Conservation (phyloP, 2,888 invertebrate species). For the Dicranocentrus wangi region DNA sequence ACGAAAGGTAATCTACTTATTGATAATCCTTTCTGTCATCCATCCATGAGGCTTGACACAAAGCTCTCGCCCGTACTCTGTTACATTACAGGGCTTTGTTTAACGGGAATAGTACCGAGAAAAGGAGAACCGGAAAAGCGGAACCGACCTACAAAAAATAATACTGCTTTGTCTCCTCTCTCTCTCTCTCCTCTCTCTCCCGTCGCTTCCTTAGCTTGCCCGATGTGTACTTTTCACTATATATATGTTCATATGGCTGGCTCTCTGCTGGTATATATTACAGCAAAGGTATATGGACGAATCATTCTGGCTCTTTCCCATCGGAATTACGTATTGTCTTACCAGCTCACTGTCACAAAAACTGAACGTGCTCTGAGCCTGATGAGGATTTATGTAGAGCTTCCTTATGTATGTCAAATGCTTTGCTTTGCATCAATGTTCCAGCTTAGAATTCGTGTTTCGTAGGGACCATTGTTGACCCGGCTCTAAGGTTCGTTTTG, state of each 20-base stretch:
- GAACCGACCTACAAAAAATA: constrained; percentile 33
- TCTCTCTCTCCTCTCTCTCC: background rate
- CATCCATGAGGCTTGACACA: constrained; percentile 59
- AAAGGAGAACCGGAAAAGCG: constrained; percentile 33
- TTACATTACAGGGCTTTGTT: constrained; percentile 20
- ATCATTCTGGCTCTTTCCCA: constrained; percentile 22
- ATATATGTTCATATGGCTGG: no score
- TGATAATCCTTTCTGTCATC: constrained; percentile 68
- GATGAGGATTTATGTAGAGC: constrained; percentile 51
- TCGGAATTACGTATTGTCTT: constrained; percentile 53
- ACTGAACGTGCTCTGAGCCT: constrained; percentile 28
- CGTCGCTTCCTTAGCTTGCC: background rate
- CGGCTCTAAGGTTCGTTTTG: no score
- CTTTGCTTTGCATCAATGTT: no score
- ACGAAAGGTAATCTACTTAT: constrained; percentile 67
- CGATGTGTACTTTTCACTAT: background rate
- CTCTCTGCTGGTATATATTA: no score
- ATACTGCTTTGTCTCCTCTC: constrained; percentile 12
- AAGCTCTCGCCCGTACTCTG: constrained; percentile 20
- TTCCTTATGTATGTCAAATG: background rate
- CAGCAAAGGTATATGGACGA: no score
- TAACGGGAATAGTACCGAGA: background rate
- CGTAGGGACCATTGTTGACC: no score
- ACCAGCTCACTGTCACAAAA: constrained; percentile 46
- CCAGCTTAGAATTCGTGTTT: no score